Percentiles rank a stretch among this genome's conserved stretches.
Evolutionary conservation across 2,797 vertebrate species (phyloP).

Genomic region (Mormyrus hasselquistii): DNA sequence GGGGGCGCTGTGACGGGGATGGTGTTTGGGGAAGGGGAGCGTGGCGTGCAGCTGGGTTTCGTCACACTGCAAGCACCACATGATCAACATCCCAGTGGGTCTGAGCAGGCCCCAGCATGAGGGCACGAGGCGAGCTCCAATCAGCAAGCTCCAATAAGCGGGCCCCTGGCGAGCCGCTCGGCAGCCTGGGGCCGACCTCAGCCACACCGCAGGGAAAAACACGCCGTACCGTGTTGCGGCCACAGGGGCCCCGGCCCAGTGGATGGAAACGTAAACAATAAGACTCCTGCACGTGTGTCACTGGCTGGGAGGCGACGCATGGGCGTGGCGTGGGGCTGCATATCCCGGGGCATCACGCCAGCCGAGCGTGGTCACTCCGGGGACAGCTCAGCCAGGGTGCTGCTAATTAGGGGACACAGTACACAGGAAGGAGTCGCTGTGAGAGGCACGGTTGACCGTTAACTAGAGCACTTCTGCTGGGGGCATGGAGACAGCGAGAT

Average conservation of each 20-base stretch:
- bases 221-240: not conserved
- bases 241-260: not conserved
- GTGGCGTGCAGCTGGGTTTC: not conserved
- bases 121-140: not conserved
- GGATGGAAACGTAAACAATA: not conserved
- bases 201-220: not conserved
- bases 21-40: not conserved
- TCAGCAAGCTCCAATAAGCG: not conserved
- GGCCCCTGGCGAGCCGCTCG: not conserved
- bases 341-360: not conserved
- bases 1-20: not conserved
- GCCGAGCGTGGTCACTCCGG: not conserved
- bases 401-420: not conserved
- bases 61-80: not conserved
- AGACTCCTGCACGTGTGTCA: not conserved
- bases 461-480: not conserved
- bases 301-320: not conserved
- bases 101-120: not conserved
- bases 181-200: not conserved
- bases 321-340: not conserved
- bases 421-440: not conserved
- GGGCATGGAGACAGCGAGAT: not conserved
- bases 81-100: not conserved
- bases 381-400: not conserved
- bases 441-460: not conserved